A percentile compares a stretch with the other conserved stretches of the same genome.
Evolutionary conservation across 92 coral and sea anemone species (phyloP).

Genomic region (Ricordea florida): DNA sequence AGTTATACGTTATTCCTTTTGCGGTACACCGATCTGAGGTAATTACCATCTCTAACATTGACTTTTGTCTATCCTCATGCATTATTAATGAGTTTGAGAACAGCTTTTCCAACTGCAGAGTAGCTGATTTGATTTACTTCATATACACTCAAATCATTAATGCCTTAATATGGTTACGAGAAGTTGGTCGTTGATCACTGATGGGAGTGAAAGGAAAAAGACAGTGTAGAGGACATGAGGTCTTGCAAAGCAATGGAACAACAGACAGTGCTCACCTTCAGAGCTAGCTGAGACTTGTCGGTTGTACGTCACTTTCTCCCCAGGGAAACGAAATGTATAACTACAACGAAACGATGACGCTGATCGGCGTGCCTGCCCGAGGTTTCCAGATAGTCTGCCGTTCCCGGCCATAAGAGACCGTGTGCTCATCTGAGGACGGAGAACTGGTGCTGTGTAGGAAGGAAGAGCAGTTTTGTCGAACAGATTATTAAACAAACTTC

Average conservation of each 20-base stretch:
- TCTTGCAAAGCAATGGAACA: not conserved
- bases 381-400: not conserved
- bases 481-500: too few species aligned
- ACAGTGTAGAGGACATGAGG: not conserved
- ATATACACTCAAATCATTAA: too few species aligned
- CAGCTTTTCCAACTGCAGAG: too few species aligned
- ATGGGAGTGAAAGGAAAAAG: not conserved
- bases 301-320: constrained; percentile 82
- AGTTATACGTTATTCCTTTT: too few species aligned
- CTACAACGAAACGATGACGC: constrained; percentile 77
- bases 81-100: too few species aligned
- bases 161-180: too few species aligned
- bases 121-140: too few species aligned
- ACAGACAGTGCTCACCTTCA: not conserved
- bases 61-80: too few species aligned
- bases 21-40: too few species aligned
- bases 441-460: not conserved
- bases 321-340: constrained; percentile 73
- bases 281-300: constrained; percentile 53
- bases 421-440: constrained; percentile 3
- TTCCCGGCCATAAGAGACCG: constrained; percentile 28
- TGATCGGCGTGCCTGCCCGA: constrained; percentile 23
- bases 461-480: too few species aligned
- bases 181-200: too few species aligned
- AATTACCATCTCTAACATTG: too few species aligned